These are phyloP conservation scores for Epirrita christyi DNA, from an alignment of 2,888 invertebrate species.

Conservation along the genomic window DNA sequence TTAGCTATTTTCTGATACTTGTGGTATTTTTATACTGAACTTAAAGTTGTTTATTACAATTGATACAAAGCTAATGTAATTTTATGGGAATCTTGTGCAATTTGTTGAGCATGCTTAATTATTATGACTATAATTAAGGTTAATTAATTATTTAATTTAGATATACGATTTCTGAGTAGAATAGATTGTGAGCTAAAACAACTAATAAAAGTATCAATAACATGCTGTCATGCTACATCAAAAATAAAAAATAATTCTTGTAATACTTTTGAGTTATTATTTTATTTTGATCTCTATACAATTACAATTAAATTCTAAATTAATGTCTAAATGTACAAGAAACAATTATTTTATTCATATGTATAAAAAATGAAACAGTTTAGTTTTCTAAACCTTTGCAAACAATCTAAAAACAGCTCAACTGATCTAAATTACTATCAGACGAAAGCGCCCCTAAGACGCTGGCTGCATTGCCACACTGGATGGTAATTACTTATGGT, in stretches of 20 bases:
- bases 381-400: too few species aligned
- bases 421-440: too few species aligned
- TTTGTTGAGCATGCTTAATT: constrained; percentile 28
- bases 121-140: constrained; percentile 16
- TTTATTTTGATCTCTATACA: constrained; percentile 1
- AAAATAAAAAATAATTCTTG: constrained; percentile 35
- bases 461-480: too few species aligned
- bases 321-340: constrained; percentile 1
- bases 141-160: constrained; percentile 9
- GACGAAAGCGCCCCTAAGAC: too few species aligned
- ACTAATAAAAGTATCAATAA: constrained; percentile 17
- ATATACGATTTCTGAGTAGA: constrained; percentile 29
- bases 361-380: too few species aligned
- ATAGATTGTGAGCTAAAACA: constrained; percentile 15
- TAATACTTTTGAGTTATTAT: constrained; percentile 20
- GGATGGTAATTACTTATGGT: too few species aligned
- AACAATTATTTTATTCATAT: neutral
- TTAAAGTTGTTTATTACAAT: constrained; percentile 29
- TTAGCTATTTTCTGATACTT: constrained; percentile 33
- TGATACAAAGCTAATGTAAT: constrained; percentile 29
- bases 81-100: constrained; percentile 21
- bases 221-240: constrained; percentile 33
- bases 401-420: too few species aligned
- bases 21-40: constrained; percentile 37
- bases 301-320: constrained; percentile 4